Evolutionary conservation across 1,140 invertebrate genomes (phyloP).

Genomic region (Drosophila pectinifera): DNA sequence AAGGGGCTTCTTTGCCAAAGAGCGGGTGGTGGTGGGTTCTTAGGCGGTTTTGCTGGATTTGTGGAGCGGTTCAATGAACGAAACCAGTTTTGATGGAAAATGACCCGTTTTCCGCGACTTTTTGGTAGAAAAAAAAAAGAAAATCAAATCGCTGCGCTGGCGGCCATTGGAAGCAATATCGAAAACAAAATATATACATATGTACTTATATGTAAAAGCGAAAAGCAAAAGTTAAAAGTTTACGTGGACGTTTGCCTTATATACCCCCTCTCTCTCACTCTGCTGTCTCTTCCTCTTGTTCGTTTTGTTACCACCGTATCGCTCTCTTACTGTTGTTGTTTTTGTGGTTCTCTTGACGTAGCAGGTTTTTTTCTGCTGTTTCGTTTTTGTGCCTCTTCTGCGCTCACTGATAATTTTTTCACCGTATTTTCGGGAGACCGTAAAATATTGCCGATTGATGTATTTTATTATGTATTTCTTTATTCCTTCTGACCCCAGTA

Average conservation of each 20-base stretch:
- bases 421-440: constrained; percentile 3
- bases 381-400: constrained; percentile 9
- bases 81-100: constrained; percentile 41
- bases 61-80: constrained; percentile 32
- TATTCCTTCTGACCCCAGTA: constrained; percentile 9
- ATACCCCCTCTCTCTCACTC: constrained; percentile 8
- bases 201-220: constrained; percentile 4
- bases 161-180: constrained; percentile 11
- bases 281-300: constrained; percentile 38
- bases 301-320: constrained; percentile 66
- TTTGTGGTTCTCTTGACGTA: constrained; percentile 57
- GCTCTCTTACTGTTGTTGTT: constrained; percentile 53
- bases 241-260: constrained; percentile 75
- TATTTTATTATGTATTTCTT: constrained; percentile 16
- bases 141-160: background rate
- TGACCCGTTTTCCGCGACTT: constrained; percentile 26
- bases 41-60: constrained; percentile 24
- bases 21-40: background rate
- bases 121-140: background rate
- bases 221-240: constrained; percentile 76
- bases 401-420: constrained; percentile 8
- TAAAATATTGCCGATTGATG: background rate
- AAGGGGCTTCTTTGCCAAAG: background rate
- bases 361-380: constrained; percentile 55
- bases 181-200: constrained; percentile 6